phyloP scores from a whole-genome alignment of 2,888 invertebrate genomes.

The Parascotia fuliginaria region DNA sequence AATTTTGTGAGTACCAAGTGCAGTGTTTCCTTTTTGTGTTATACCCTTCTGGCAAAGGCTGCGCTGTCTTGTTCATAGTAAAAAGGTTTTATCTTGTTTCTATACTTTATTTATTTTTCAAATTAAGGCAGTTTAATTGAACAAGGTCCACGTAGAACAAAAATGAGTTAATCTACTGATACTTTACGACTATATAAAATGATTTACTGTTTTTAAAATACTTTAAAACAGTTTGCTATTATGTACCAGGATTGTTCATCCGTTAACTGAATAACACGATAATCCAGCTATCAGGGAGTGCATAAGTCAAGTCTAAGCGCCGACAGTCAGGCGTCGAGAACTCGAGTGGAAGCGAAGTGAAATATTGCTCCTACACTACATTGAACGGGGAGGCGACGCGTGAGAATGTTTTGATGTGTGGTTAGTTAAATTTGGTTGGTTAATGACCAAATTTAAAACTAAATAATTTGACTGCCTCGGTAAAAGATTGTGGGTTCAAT shows the following conservation, averaged over 20 bases:
- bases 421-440: background rate
- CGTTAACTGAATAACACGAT: slow-evolving; percentile 22
- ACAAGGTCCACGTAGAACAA: no score
- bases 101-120: no score
- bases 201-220: background rate
- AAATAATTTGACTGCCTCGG: no score
- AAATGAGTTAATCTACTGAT: no score
- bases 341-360: slow-evolving; percentile 49
- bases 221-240: slow-evolving; percentile 1
- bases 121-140: no score
- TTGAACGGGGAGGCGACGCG: slow-evolving; percentile 51
- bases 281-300: slow-evolving; percentile 17
- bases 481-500: no score
- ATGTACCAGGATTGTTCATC: slow-evolving; percentile 18
- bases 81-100: no score
- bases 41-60: no score
- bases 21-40: no score
- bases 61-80: no score
- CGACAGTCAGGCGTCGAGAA: slow-evolving; percentile 49
- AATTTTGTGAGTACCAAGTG: no score
- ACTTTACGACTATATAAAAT: no score
- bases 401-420: slow-evolving; percentile 42
- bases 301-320: slow-evolving; percentile 39
- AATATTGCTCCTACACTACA: slow-evolving; percentile 52
- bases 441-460: background rate